Percentiles rank a stretch among this genome's conserved stretches.
phyloP scores from a whole-genome alignment of 2,888 invertebrate genomes.

The Scelioninae gen. 1 region DNA sequence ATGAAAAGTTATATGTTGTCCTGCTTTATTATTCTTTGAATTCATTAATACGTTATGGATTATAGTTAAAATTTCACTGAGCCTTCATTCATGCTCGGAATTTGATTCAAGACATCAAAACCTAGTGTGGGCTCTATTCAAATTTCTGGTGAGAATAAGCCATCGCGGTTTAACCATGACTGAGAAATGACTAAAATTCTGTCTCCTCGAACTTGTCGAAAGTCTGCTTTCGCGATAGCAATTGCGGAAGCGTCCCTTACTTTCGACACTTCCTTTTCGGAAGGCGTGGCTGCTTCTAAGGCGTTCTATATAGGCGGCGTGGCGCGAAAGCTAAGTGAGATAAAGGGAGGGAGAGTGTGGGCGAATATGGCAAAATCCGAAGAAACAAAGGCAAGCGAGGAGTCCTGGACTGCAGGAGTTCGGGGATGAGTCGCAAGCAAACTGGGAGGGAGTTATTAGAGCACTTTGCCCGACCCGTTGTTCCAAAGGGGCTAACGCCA shows the following conservation, averaged over 20 bases:
- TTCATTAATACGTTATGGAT: constrained; percentile 3
- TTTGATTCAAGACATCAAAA: constrained; percentile 3
- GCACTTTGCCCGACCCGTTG: constrained; percentile 78
- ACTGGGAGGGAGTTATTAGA: constrained; percentile 79
- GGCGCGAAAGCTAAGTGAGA: constrained; percentile 73
- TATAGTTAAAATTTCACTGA: background rate
- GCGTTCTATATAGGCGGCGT: constrained; percentile 58
- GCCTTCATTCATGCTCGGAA: background rate
- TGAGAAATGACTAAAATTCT: constrained; percentile 47
- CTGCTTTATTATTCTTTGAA: background rate
- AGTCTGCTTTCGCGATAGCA: constrained; percentile 60
- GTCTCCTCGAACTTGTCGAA: constrained; percentile 53
- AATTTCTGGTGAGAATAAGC: constrained; percentile 22
- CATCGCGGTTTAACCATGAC: constrained; percentile 38
- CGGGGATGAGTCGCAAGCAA: constrained; percentile 70
- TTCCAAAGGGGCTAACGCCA: constrained; percentile 67
- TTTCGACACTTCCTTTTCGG: constrained; percentile 70
- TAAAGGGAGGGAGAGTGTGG: constrained; percentile 72
- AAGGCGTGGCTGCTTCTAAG: constrained; percentile 69
- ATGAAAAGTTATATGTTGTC: too few species aligned
- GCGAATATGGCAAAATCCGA: constrained; percentile 74
- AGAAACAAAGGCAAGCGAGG: constrained; percentile 74
- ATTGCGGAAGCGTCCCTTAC: constrained; percentile 69
- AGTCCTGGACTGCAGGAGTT: constrained; percentile 42
- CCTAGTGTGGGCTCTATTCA: constrained; percentile 13